Percentiles rank a stretch among this genome's conserved stretches.
phyloP scores from a whole-genome alignment of 2,797 vertebrate species.

The Poecilia wingei region DNA sequence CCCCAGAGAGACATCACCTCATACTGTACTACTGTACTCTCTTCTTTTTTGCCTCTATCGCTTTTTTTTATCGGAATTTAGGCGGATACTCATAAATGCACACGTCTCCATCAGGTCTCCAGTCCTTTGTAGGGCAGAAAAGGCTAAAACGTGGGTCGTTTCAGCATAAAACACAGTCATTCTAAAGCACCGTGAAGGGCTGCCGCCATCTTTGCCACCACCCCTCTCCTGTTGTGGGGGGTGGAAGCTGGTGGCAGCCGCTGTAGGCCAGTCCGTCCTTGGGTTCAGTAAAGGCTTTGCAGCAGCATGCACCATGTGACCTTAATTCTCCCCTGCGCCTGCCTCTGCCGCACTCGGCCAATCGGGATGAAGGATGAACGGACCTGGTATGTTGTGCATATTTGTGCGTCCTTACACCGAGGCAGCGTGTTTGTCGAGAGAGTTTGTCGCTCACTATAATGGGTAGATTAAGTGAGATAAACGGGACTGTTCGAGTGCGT shows the following conservation, averaged over 20 bases:
- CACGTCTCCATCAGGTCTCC: constrained; percentile 18
- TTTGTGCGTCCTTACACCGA: constrained; percentile 35
- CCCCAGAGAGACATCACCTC: constrained; percentile 61
- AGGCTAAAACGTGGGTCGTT: constrained; percentile 7
- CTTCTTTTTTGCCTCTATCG: constrained; percentile 22
- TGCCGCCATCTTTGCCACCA: constrained; percentile 12
- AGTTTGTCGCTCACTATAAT: constrained; percentile 38
- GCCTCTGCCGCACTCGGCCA: constrained; percentile 56
- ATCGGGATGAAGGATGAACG: constrained; percentile 52
- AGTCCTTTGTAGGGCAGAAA: constrained; percentile 20
- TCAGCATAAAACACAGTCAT: constrained; percentile 1
- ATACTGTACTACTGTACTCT: constrained; percentile 71
- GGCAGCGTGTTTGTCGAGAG: constrained; percentile 44
- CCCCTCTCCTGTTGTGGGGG: constrained; percentile 18
- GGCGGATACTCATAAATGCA: constrained; percentile 5
- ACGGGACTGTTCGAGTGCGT: constrained; percentile 6
- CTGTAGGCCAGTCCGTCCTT: constrained; percentile 69
- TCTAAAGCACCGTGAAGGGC: constrained; percentile 44
- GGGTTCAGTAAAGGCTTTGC: constrained; percentile 75
- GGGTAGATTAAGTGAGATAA: constrained; percentile 54
- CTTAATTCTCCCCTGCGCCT: constrained; percentile 73
- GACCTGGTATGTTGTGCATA: constrained; percentile 36
- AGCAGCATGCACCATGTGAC: constrained; percentile 74
- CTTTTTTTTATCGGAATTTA: constrained; percentile 18
- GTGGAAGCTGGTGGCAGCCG: neutral